phyloP scores from a whole-genome alignment of 2,888 invertebrate genomes.

The Euplagia quadripunctaria region DNA sequence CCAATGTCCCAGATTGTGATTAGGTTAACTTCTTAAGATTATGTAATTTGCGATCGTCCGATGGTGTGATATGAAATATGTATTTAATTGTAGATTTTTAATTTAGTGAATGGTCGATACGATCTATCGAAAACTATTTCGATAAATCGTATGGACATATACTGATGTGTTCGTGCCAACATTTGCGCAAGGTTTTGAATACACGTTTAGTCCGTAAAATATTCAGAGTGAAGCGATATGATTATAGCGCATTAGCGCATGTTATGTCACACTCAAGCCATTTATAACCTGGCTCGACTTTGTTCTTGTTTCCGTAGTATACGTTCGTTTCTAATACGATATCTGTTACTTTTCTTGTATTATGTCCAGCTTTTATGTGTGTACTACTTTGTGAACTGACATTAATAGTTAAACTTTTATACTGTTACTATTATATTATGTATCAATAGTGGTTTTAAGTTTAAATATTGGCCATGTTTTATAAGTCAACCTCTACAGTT shows the following conservation, averaged over 20 bases:
- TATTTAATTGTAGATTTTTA: constrained; percentile 16
- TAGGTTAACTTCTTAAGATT: constrained; percentile 13
- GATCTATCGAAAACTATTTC: constrained; percentile 3
- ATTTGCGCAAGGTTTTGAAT: constrained; percentile 18
- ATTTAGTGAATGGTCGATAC: constrained; percentile 17
- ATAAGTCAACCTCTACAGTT: not conserved
- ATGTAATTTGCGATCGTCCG: constrained; percentile 17
- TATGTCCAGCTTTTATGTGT: not conserved
- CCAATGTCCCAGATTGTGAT: constrained; percentile 11
- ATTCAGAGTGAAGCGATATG: constrained; percentile 7
- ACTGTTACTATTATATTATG: not conserved
- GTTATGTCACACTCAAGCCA: constrained; percentile 9
- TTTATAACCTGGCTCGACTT: constrained; percentile 9
- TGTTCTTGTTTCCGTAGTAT: not conserved
- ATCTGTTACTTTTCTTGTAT: constrained; percentile 1
- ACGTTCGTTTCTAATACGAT: not conserved
- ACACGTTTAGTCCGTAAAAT: not conserved
- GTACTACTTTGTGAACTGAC: not conserved
- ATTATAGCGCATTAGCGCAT: constrained; percentile 3
- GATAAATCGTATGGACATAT: no score
- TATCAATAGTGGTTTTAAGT: not conserved
- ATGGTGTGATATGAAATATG: constrained; percentile 14
- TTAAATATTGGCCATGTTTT: not conserved
- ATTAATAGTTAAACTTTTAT: not conserved
- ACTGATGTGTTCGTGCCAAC: not conserved